Evolutionary conservation across 2,888 invertebrate species (phyloP).

Genomic region (Hemithea aestivaria): DNA sequence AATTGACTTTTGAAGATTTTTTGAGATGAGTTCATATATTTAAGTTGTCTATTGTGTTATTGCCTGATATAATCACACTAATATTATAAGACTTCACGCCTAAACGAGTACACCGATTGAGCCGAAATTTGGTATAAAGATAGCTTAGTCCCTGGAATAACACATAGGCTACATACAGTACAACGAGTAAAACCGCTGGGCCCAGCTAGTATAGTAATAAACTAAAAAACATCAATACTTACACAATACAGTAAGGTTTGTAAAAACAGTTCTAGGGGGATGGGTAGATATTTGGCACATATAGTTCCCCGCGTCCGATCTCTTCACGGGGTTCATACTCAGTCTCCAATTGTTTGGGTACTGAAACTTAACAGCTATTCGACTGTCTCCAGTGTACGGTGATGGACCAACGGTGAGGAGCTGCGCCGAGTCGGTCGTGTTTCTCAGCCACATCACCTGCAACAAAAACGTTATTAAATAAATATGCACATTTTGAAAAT

Average conservation of each 20-base stretch:
- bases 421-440: conserved; percentile 81
- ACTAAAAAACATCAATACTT: conserved; percentile 61
- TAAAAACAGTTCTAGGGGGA: conserved; percentile 86
- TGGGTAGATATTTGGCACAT: conserved; percentile 91
- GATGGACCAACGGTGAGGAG: conserved; percentile 82
- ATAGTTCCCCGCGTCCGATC: conserved; percentile 85
- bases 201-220: too few species aligned
- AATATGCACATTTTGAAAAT: too few species aligned
- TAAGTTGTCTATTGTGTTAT: too few species aligned
- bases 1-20: too few species aligned
- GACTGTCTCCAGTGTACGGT: conserved; percentile 81
- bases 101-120: too few species aligned
- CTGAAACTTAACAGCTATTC: conserved; percentile 82
- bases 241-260: conserved; percentile 87
- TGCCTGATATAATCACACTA: too few species aligned
- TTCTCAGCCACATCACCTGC: conserved; percentile 84
- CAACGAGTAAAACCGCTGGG: too few species aligned
- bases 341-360: conserved; percentile 86
- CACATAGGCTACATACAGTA: too few species aligned
- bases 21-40: too few species aligned
- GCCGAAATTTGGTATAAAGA: too few species aligned
- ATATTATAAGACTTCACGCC: too few species aligned
- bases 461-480: conserved; percentile 3
- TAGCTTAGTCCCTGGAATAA: too few species aligned
- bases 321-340: conserved; percentile 84